Conservation (phyloP, 2,797 vertebrate genomes). For the Amniataba percoides region DNA sequence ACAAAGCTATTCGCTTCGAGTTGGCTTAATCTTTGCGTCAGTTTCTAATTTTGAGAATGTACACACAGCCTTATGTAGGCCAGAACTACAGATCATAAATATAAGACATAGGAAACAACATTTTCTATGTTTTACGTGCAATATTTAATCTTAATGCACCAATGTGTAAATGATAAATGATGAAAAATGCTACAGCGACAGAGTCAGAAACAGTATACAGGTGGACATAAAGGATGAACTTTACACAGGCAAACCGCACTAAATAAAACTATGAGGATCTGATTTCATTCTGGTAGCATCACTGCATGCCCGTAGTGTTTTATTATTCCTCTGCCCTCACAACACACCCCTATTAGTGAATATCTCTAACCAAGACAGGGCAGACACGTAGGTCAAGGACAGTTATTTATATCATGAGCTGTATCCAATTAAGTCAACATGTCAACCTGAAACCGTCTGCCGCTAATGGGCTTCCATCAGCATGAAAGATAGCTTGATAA, state of each 20-base stretch:
- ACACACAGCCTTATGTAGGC: background rate
- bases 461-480: slow-evolving; percentile 76
- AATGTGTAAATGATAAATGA: no score
- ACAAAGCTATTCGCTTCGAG: background rate
- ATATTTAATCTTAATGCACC: background rate
- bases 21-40: background rate
- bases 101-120: background rate
- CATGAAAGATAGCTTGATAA: slow-evolving; percentile 73
- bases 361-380: slow-evolving; percentile 31
- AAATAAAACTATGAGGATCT: background rate
- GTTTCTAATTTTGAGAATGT: background rate
- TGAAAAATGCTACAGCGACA: no score
- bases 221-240: background rate
- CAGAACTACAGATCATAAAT: background rate
- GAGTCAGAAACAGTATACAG: no score
- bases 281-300: slow-evolving; percentile 18
- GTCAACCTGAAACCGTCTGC: slow-evolving; percentile 71
- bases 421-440: slow-evolving; percentile 74
- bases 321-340: slow-evolving; percentile 25
- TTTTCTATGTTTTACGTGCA: background rate
- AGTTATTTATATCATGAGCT: slow-evolving; percentile 69
- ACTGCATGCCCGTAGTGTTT: background rate
- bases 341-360: slow-evolving; percentile 18
- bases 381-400: slow-evolving; percentile 48
- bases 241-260: background rate